Percentiles rank a stretch among this genome's conserved stretches.
Evolutionary conservation across 2,113 vertebrate species (phyloP).

Genomic region (Pluvianellus socialis): DNA sequence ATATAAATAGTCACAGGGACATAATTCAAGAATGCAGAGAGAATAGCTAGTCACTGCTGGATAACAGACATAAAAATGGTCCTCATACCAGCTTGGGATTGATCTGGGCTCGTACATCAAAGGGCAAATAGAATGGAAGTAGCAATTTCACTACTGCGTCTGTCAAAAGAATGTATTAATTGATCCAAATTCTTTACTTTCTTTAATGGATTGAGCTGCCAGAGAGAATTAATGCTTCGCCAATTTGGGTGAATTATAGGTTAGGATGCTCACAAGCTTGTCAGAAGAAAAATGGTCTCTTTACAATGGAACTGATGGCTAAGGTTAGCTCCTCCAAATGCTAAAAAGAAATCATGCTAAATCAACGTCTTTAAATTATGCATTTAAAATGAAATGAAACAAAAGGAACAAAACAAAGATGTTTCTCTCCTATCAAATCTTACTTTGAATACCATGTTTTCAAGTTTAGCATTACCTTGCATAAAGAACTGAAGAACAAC

Average conservation of each 20-base stretch:
- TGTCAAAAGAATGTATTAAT: slow-evolving; percentile 64
- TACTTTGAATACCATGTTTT: not conserved
- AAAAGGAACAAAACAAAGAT: not conserved
- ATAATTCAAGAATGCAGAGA: not conserved
- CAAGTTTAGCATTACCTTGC: not conserved
- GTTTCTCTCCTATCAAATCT: not conserved
- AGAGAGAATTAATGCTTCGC: slow-evolving; percentile 55
- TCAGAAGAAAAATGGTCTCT: slow-evolving; percentile 44
- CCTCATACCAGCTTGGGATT: not conserved
- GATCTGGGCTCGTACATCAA: not conserved
- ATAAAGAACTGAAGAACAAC: not conserved
- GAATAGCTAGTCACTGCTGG: not conserved
- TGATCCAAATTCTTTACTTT: slow-evolving; percentile 57
- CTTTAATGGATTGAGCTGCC: slow-evolving; percentile 63
- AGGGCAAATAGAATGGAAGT: slow-evolving; percentile 41
- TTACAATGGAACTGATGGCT: not conserved
- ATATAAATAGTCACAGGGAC: not conserved
- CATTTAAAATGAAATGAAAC: not conserved
- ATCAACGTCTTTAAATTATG: not conserved
- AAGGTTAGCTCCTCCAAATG: not conserved
- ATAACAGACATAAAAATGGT: not conserved
- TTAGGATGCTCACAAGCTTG: slow-evolving; percentile 24
- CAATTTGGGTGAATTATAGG: slow-evolving; percentile 59
- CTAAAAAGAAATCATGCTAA: not conserved
- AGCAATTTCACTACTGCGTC: slow-evolving; percentile 38